phyloP scores from a whole-genome alignment of 2,797 vertebrate genomes.

The Peromyscus attwateri region DNA sequence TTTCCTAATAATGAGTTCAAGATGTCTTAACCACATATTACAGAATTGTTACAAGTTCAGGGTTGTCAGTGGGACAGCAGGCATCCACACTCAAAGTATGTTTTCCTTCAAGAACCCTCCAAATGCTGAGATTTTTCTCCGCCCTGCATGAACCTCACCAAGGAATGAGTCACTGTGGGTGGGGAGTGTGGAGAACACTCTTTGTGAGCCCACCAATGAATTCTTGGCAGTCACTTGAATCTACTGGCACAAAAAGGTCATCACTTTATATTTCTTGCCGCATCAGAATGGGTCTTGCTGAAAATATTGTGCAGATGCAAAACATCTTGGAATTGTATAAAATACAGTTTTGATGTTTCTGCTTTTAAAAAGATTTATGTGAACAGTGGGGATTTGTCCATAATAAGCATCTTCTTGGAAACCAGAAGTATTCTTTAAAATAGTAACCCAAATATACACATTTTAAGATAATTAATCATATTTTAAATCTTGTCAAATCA shows the following conservation, averaged over 20 bases:
- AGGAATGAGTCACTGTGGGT: slow-evolving; percentile 63
- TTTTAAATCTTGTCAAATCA: background rate
- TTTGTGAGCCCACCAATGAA: slow-evolving; percentile 71
- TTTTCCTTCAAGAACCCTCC: slow-evolving; percentile 64
- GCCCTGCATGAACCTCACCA: slow-evolving; percentile 18
- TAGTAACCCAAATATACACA: background rate
- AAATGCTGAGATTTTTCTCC: slow-evolving; percentile 39
- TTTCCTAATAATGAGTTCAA: slow-evolving; percentile 70
- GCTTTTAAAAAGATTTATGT: background rate
- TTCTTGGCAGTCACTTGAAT: slow-evolving; percentile 67
- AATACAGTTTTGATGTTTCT: background rate
- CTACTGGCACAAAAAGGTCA: slow-evolving; percentile 24
- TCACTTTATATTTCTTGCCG: slow-evolving; percentile 2
- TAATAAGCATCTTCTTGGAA: slow-evolving; percentile 22
- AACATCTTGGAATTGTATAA: background rate
- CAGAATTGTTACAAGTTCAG: slow-evolving; percentile 42
- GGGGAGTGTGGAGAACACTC: slow-evolving; percentile 4
- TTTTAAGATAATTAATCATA: slow-evolving; percentile 39
- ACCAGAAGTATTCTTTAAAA: background rate
- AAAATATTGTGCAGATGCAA: background rate
- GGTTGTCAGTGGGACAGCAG: slow-evolving; percentile 43
- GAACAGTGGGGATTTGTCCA: background rate
- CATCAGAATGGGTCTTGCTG: background rate
- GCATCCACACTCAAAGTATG: background rate
- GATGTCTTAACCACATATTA: slow-evolving; percentile 55